Evolutionary conservation across 2,888 invertebrate genomes (phyloP), one percentile per base, ranked within the genome.

Genomic region (Caenorhabditis japonica): DNA sequence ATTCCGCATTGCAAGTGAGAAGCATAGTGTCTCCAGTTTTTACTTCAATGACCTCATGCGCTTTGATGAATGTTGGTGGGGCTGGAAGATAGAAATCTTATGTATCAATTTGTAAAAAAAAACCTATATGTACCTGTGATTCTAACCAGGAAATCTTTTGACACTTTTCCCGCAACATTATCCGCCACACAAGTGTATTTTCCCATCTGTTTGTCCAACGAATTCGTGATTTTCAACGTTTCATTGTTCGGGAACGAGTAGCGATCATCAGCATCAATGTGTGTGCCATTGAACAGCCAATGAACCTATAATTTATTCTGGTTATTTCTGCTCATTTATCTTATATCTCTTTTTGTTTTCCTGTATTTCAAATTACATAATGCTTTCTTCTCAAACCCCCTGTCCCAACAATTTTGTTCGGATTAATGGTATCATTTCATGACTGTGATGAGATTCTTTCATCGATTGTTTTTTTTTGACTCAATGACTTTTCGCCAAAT

Each of bases 101-200:
- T n/a, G 8, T 17, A 38, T 25, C 23, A 23, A 21, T 38, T 30
- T 55, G 12, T 47, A 17, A 33, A 27, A 7, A 13, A n/a, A 5
- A 12, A 30, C 36, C 33, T n/a, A n/a, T n/a, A 46, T 46, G 46
- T 60, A 83, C 84, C 84, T 13, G 80, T 83, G 19, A 85, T 55
- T 47, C 72, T 73, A 12, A 87, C 76, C n/a, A 85, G 56, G 59
- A 84, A 87, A 23, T 82, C 83, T 44, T 79, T 77, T 2, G 56
- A 51, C 3, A 75, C 78, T 12, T 80, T 77, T 4, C 90, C 90
- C 0, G 89, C 89, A 2, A 83, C 46, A 74, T 90, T 90, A 12
- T 73, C 66, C 0, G 88, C 89, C 30, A 84, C 52, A 81, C 90
- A 90, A 7, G 85, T 84, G 76, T 89, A 90, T 3, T 73, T 76